Base-by-base conservation (phyloP, 1,140 invertebrate species). In the Polyergus mexicanus region DNA sequence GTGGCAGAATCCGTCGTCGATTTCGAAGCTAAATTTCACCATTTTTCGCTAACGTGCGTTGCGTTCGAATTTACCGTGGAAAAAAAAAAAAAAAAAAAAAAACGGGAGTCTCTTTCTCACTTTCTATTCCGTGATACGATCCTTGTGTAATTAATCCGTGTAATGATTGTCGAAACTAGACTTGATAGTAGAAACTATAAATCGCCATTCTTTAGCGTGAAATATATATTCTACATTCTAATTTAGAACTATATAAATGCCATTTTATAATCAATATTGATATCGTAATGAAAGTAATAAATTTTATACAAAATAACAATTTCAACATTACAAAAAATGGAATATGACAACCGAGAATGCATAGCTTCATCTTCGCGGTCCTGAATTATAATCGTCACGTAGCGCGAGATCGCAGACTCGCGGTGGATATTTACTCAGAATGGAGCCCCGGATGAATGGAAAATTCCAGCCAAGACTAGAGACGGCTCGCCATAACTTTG, bases 21-120 rank as follows among this genome's bases (percentile, higher is more conserved):
- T 83, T 83, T 83, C 68, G 78, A 83, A 41, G 78, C 41, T 54
- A 5, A 83, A 83, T 83, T 83, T 83, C 78, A 60, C 78, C 68
- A 72, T 74, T 83, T 74, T 83, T 72, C 78, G 25, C 63, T 62
- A 35, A 51, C 60, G 60, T 54, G 41, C 51, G 65, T 58, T n/a
- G 77, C 77, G n/a, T 71, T 81, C 51, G 78, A 60, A n/a, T 81
- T 71, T 22, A 81, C 35, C 51, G 35, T 19, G 35, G 7, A 56
- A 69, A 68, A 54, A 0, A 28, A 28, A 28, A 28, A 56, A 71
- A 69, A 56, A 63, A 51, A 16, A 56, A 71, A 69, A 56, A 63
- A 51, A 16, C 51, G 54, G 10, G 28, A 68, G 16, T 69, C n/a
- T 78, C 76, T 76, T 41, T 76, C 56, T 66, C 75, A 41, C 51